Evolutionary conservation across 2,113 vertebrate genomes (phyloP).

Genomic region (Etheostoma cragini): DNA sequence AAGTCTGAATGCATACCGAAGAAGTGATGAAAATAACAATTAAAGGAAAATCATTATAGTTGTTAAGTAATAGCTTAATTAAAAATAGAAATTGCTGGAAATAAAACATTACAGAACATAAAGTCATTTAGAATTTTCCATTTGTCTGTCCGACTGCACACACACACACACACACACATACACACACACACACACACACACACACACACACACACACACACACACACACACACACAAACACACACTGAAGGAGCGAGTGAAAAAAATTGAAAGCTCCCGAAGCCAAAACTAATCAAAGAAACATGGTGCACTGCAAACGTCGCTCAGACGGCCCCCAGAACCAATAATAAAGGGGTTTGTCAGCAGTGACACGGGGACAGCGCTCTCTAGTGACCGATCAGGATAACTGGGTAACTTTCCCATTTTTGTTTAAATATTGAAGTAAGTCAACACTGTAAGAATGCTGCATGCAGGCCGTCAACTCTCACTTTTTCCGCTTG

Average conservation of each 20-base stretch:
- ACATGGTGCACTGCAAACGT: constrained; percentile 28
- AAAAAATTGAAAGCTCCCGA: constrained; percentile 24
- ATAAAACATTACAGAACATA: not conserved
- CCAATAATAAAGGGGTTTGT: not conserved
- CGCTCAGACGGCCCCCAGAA: not conserved
- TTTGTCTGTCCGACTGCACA: not conserved
- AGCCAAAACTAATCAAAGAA: constrained; percentile 48
- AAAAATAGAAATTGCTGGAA: not conserved
- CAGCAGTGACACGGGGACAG: constrained; percentile 39
- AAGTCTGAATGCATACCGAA: not conserved
- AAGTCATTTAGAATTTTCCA: not conserved
- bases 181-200: constrained; percentile 1
- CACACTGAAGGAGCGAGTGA: not conserved
- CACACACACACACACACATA: not conserved
- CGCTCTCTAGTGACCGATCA: constrained; percentile 74
- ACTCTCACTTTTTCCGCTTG: constrained; percentile 52
- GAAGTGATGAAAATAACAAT: not conserved
- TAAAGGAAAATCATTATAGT: not conserved
- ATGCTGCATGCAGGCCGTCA: constrained; percentile 23
- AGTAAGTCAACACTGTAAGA: constrained; percentile 29
- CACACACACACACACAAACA: constrained; percentile 4
- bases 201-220: constrained; percentile 13
- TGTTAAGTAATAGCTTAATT: not conserved
- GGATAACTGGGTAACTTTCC: constrained; percentile 2
- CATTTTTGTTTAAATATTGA: constrained; percentile 4